These are phyloP conservation scores for Glaucidium brasilianum DNA, from an alignment of 2,113 vertebrate genomes.

Conservation along the genomic window DNA sequence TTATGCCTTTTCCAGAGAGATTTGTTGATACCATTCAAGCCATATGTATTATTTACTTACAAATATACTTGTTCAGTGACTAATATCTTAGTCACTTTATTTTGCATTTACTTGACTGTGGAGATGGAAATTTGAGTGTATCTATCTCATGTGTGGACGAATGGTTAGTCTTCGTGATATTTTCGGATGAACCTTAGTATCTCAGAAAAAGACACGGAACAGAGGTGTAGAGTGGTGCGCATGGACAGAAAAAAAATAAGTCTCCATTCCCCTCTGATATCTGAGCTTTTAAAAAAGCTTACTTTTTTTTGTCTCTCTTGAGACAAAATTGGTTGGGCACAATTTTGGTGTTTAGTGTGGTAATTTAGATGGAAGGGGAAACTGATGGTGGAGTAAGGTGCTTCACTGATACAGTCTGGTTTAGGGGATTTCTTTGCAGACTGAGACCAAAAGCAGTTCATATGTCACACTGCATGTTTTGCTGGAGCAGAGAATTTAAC, in stretches of 20 bases:
- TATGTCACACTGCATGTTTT: rapidly evolving
- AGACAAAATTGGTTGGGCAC: not conserved
- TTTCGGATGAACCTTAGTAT: not conserved
- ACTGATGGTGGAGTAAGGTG: not conserved
- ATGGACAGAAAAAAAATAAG: not conserved
- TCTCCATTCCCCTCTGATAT: not conserved
- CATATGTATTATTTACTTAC: not conserved
- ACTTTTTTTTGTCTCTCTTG: not conserved
- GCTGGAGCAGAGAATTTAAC: not conserved
- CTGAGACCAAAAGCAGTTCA: not conserved
- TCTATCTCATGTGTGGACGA: not conserved
- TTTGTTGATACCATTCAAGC: not conserved
- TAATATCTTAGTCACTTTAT: not conserved
- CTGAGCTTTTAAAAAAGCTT: not conserved
- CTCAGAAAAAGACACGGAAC: not conserved
- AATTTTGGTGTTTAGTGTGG: not conserved
- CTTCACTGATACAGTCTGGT: not conserved
- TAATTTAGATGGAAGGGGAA: not conserved
- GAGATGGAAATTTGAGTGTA: not conserved
- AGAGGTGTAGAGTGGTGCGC: not conserved
- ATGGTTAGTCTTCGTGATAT: not conserved
- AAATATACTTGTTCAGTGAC: not conserved
- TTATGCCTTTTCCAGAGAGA: not conserved
- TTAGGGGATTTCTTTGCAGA: not conserved
- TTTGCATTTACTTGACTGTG: not conserved